phyloP scores from a whole-genome alignment of 1,140 invertebrate species.

The Lucilia sericata region DNA sequence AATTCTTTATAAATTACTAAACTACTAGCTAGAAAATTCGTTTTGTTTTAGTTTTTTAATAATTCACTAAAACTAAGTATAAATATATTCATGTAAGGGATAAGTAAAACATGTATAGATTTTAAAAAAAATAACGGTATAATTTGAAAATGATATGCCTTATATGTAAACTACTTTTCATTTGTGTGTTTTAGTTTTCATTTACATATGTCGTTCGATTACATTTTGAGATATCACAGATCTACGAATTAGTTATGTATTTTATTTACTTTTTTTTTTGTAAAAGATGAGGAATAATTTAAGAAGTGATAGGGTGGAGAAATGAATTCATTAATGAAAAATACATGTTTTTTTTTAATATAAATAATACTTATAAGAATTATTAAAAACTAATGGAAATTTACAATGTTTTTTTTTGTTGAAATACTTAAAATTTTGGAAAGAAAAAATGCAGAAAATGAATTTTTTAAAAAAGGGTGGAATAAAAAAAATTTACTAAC shows the following conservation, averaged over 20 bases:
- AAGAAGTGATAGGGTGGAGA: no score
- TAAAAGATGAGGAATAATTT: neutral
- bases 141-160: neutral
- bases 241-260: constrained; percentile 1
- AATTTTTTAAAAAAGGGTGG: no score
- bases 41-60: neutral
- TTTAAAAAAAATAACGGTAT: no score
- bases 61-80: neutral
- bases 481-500: neutral
- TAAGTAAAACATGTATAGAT: neutral
- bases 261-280: neutral
- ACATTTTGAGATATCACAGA: constrained; percentile 26
- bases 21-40: neutral
- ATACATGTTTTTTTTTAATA: neutral
- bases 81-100: neutral
- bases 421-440: no score
- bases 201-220: neutral
- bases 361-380: neutral
- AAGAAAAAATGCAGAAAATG: no score
- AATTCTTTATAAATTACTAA: neutral
- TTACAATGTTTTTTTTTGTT: neutral
- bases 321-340: no score
- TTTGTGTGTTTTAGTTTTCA: neutral
- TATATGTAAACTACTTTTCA: neutral
- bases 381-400: neutral